phyloP scores from a whole-genome alignment of 2,113 vertebrate genomes.

The Cyprinus carpio region DNA sequence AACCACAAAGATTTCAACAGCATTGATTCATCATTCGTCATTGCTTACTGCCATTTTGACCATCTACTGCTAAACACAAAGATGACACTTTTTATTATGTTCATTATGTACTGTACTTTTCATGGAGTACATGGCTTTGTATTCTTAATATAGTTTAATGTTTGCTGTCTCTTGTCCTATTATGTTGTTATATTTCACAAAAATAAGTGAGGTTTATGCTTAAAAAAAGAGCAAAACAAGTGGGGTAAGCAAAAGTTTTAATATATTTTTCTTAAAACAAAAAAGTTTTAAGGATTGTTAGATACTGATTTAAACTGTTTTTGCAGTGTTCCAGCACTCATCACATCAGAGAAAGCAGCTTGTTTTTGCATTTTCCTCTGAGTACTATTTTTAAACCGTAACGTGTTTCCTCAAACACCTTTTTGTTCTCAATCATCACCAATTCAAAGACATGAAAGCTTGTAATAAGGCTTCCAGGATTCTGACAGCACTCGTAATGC shows the following conservation, averaged over 20 bases:
- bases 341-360: conserved; percentile 9
- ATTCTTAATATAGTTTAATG: background rate
- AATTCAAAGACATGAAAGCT: conserved; percentile 5
- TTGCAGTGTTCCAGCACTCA: background rate
- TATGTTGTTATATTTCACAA: background rate
- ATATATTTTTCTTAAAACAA: background rate
- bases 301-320: background rate
- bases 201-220: background rate
- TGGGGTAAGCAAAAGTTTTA: background rate
- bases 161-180: background rate
- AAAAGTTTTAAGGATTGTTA: background rate
- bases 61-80: background rate
- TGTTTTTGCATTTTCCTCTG: background rate
- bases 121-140: background rate
- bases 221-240: background rate
- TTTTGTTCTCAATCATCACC: conserved; percentile 16
- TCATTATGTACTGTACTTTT: background rate
- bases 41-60: background rate
- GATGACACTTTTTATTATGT: background rate
- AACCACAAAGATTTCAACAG: conserved; percentile 18
- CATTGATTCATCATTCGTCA: background rate
- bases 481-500: conserved; percentile 4
- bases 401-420: conserved; percentile 9
- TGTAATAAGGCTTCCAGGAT: conserved; percentile 33
- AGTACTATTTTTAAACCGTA: conserved; percentile 5